Conservation (phyloP, 2,888 invertebrate species). For the Eristalinus aeneus region DNA sequence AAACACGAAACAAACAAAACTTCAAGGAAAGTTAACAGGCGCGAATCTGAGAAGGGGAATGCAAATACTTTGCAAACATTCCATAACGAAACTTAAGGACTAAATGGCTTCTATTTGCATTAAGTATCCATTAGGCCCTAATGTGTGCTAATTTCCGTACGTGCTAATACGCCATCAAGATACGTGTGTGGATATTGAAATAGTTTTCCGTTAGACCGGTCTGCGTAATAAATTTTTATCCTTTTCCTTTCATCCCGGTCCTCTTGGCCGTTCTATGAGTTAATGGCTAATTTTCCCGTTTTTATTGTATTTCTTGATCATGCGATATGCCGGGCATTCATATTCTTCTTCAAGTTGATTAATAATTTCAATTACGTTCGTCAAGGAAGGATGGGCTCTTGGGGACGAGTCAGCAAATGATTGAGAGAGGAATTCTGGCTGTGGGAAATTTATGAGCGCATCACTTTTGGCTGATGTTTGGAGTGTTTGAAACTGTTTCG, state of each 20-base stretch:
- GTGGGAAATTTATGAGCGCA: neutral
- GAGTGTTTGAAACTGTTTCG: neutral
- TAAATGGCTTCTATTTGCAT: conserved; percentile 54
- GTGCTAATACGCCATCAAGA: conserved; percentile 50
- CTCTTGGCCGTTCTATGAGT: conserved; percentile 15
- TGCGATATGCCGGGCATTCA: conserved; percentile 16
- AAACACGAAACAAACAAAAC: neutral
- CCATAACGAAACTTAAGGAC: conserved; percentile 22
- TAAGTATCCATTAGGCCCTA: conserved; percentile 51
- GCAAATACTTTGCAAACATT: conserved; percentile 8
- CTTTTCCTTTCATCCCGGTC: neutral
- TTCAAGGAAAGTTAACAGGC: neutral
- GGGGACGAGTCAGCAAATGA: neutral
- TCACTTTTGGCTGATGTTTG: neutral
- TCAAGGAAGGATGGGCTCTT: neutral
- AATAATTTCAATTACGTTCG: conserved; percentile 42
- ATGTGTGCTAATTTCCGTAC: conserved; percentile 62
- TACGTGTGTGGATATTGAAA: conserved; percentile 56
- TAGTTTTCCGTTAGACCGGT: conserved; percentile 26
- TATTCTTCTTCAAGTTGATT: conserved; percentile 56
- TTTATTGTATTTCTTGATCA: conserved; percentile 47
- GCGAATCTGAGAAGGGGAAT: neutral
- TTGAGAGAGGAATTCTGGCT: neutral
- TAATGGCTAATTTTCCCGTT: conserved; percentile 35
- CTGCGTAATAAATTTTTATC: conserved; percentile 14